Evolutionary conservation across 2,888 invertebrate genomes (phyloP).

Genomic region (Acanthosepion esculentum): DNA sequence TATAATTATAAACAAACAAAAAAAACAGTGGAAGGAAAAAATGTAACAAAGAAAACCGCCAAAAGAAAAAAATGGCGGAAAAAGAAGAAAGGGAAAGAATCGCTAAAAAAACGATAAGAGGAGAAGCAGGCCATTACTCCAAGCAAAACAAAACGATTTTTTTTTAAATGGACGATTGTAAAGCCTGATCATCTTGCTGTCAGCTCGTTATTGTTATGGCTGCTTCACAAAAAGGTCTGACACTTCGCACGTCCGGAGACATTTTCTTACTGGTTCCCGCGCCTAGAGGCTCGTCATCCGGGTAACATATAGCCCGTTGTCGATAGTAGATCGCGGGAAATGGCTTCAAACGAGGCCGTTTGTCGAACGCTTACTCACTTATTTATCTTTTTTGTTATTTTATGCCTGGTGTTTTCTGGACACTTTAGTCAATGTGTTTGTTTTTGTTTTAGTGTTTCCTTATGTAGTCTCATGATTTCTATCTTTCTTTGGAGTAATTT

Average conservation of each 20-base stretch:
- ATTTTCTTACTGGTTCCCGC: constrained; percentile 16
- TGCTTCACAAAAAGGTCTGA: constrained; percentile 7
- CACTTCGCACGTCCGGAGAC: constrained; percentile 33
- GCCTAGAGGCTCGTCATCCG: neutral
- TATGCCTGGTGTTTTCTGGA: neutral
- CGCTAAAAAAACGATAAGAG: neutral
- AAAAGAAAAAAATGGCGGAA: neutral
- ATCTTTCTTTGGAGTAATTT: neutral
- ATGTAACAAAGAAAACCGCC: neutral
- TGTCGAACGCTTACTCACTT: neutral
- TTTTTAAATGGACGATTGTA: neutral
- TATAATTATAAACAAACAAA: neutral
- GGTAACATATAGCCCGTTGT: constrained; percentile 33
- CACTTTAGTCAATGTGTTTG: neutral
- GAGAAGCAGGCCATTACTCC: neutral
- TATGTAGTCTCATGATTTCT: neutral
- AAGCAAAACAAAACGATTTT: neutral
- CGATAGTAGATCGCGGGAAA: constrained; percentile 11
- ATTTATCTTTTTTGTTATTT: neutral
- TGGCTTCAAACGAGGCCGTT: constrained; percentile 33
- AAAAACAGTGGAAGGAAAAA: neutral
- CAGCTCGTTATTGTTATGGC: constrained; percentile 3
- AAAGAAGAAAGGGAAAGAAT: neutral
- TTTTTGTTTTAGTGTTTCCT: neutral
- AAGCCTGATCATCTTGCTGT: constrained; percentile 33